Percentiles rank a stretch among this genome's conserved stretches.
Evolutionary conservation across 1,140 invertebrate genomes (phyloP).

Genomic region (Panagrolaimus sp.): DNA sequence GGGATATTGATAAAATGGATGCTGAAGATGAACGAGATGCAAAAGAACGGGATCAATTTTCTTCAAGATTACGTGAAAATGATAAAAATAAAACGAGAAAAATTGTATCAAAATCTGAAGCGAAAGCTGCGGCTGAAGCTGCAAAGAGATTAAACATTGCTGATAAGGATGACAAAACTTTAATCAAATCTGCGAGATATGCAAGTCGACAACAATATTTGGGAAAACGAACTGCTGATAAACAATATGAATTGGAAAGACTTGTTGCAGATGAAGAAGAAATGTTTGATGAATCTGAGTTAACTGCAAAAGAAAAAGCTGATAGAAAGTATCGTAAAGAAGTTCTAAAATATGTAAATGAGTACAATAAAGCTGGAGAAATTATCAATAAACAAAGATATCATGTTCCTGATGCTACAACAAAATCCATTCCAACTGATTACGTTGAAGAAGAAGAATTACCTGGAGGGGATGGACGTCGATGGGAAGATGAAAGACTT

Average conservation of each 20-base stretch:
- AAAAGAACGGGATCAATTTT: slow-evolving; percentile 87
- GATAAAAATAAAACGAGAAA: slow-evolving; percentile 76
- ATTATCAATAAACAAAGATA: slow-evolving; percentile 75
- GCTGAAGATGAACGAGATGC: slow-evolving; percentile 73
- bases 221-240: slow-evolving; percentile 88
- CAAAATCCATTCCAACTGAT: slow-evolving; percentile 60
- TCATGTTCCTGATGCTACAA: slow-evolving; percentile 53
- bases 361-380: slow-evolving; percentile 87
- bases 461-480: slow-evolving; percentile 84
- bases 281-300: slow-evolving; percentile 80
- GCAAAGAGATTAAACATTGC: slow-evolving; percentile 78
- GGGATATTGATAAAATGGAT: slow-evolving; percentile 54
- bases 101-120: slow-evolving; percentile 65
- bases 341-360: slow-evolving; percentile 80
- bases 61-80: slow-evolving; percentile 76
- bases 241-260: slow-evolving; percentile 86
- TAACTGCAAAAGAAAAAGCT: slow-evolving; percentile 77
- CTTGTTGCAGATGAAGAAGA: slow-evolving; percentile 94
- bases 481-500: slow-evolving; percentile 97
- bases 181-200: slow-evolving; percentile 69
- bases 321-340: slow-evolving; percentile 85
- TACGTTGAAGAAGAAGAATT: slow-evolving; percentile 85
- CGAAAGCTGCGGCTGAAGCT: slow-evolving; percentile 80
- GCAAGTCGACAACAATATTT: slow-evolving; percentile 89
- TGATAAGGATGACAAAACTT: slow-evolving; percentile 31